Percentiles rank a stretch among this genome's conserved stretches.
Evolutionary conservation across 1,140 invertebrate genomes (phyloP).

Genomic region (Pseudomyrmex sp.): DNA sequence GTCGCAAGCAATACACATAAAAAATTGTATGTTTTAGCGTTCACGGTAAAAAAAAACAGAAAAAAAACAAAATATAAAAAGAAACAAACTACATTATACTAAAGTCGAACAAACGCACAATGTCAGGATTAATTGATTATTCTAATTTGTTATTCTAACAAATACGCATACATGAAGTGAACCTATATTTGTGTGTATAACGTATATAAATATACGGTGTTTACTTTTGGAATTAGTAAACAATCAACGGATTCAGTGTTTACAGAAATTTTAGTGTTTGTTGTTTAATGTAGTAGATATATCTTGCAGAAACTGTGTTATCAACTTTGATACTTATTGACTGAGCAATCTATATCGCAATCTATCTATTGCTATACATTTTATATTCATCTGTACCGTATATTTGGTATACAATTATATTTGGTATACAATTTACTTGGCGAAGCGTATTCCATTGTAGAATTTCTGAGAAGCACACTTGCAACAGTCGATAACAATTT

Average conservation of each 20-base stretch:
- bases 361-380: not conserved
- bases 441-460: not conserved
- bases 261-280: not conserved
- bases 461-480: constrained; percentile 1
- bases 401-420: constrained; percentile 21
- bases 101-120: not conserved
- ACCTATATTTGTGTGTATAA: constrained; percentile 4
- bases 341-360: not conserved
- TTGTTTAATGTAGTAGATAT: constrained; percentile 35
- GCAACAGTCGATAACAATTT: constrained; percentile 19
- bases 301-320: constrained; percentile 37
- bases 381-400: constrained; percentile 10
- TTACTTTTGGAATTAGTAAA: constrained; percentile 17
- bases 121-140: not conserved
- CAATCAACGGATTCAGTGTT: not conserved
- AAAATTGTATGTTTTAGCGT: not conserved
- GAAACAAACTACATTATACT: too few relatives aligned
- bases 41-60: too few relatives aligned
- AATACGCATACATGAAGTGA: not conserved
- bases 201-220: not conserved
- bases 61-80: not conserved
- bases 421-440: not conserved
- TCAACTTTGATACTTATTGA: constrained; percentile 10
- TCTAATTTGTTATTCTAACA: not conserved
- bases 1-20: too few relatives aligned